Evolutionary conservation across 2,113 vertebrate species (phyloP).

Genomic region (Sphyrna mokarran): DNA sequence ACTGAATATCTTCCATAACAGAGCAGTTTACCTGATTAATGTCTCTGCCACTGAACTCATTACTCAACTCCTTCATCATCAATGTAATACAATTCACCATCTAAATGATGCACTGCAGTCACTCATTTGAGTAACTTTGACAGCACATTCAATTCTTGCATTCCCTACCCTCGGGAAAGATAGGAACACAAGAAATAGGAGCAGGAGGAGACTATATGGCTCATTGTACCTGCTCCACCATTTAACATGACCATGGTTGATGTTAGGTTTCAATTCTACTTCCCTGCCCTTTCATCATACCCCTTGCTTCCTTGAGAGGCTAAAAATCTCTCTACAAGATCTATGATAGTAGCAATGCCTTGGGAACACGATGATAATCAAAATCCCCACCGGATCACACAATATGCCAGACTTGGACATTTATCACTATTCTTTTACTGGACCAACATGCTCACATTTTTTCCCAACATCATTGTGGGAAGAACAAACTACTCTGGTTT

Average conservation of each 20-base stretch:
- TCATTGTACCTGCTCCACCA: no score
- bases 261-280: no score
- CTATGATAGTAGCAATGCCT: not conserved
- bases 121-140: not conserved
- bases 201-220: no score
- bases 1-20: not conserved
- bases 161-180: not conserved
- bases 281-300: no score
- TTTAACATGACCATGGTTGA: no score
- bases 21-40: not conserved
- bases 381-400: not conserved
- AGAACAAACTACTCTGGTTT: not conserved
- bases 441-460: not conserved
- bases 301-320: no score
- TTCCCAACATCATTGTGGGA: not conserved
- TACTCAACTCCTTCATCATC: not conserved
- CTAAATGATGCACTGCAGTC: not conserved
- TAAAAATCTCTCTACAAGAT: no score
- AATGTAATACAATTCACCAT: not conserved
- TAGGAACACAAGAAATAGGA: not conserved
- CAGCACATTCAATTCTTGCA: not conserved
- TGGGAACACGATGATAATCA: not conserved
- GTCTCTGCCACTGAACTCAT: not conserved
- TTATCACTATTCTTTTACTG: not conserved
- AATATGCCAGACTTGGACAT: not conserved